Evolutionary conservation across 2,113 vertebrate species (phyloP).

Genomic region (Enhydra lutris): DNA sequence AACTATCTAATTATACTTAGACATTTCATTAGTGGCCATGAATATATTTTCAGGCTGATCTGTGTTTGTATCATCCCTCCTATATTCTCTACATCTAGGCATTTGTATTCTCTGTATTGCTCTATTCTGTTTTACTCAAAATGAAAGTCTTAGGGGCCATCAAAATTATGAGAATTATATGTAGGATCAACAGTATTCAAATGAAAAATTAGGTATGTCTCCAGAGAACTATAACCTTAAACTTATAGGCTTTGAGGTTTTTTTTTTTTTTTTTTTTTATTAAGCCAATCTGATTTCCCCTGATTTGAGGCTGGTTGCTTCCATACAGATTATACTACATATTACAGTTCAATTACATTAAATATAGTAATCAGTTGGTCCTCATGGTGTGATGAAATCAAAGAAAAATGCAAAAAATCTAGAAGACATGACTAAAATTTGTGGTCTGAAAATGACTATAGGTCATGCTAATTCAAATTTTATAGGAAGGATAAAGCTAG

Average conservation of each 20-base stretch:
- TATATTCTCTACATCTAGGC: background rate
- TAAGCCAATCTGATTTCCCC: background rate
- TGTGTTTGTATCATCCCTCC: background rate
- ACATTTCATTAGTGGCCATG: background rate
- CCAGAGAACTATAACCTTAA: background rate
- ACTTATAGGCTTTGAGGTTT: background rate
- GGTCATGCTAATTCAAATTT: background rate
- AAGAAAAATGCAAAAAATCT: background rate
- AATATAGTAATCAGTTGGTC: background rate
- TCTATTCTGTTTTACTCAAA: background rate
- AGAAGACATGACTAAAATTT: background rate
- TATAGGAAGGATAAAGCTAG: background rate
- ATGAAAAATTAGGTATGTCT: background rate
- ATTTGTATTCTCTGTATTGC: background rate
- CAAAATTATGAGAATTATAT: background rate
- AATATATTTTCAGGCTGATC: background rate
- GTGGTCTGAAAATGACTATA: background rate
- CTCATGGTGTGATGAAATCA: background rate
- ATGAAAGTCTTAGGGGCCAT: background rate
- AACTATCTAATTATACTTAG: background rate
- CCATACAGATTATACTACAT: background rate
- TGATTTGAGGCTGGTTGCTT: background rate
- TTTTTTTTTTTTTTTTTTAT: no score
- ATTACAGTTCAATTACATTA: background rate
- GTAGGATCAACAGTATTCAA: background rate